Percentiles rank a stretch among this genome's conserved stretches.
Evolutionary conservation across 1,140 invertebrate species (phyloP).

Genomic region (Drosophila virilis): DNA sequence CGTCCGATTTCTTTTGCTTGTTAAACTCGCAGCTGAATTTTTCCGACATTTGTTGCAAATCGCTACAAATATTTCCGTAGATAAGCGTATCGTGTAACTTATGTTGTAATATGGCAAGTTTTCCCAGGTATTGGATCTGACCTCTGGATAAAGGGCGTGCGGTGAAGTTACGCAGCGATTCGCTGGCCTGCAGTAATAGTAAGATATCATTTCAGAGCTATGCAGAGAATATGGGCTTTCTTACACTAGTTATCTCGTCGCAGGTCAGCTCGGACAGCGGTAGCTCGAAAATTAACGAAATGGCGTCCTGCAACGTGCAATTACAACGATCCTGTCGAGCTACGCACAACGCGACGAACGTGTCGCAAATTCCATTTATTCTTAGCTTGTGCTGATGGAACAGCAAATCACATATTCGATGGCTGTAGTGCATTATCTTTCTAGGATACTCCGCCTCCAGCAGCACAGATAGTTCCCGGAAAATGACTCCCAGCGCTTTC

Average conservation of each 20-base stretch:
- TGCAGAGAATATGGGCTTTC: background rate
- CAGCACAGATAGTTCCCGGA: slow-evolving; percentile 31
- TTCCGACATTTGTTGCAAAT: slow-evolving; percentile 37
- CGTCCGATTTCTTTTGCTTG: background rate
- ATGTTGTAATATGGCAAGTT: slow-evolving; percentile 48
- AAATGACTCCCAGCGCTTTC: slow-evolving; percentile 42
- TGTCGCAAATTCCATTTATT: slow-evolving; percentile 50
- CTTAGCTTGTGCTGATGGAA: slow-evolving; percentile 30
- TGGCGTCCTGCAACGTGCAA: slow-evolving; percentile 41
- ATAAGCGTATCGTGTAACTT: slow-evolving; percentile 46
- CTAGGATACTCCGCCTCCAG: slow-evolving; percentile 40
- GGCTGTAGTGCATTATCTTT: slow-evolving; percentile 62
- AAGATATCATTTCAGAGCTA: background rate
- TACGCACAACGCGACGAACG: slow-evolving; percentile 53
- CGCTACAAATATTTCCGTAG: slow-evolving; percentile 32
- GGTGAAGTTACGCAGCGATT: slow-evolving; percentile 40
- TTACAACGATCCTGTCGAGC: slow-evolving; percentile 20
- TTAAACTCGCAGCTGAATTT: slow-evolving; percentile 43
- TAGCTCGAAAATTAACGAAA: slow-evolving; percentile 38
- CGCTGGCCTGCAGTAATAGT: slow-evolving; percentile 15
- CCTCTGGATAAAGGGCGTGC: slow-evolving; percentile 35
- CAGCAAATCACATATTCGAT: slow-evolving; percentile 53
- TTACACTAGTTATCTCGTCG: slow-evolving; percentile 35
- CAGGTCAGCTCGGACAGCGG: slow-evolving; percentile 38
- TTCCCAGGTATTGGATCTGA: slow-evolving; percentile 51